These are phyloP conservation scores for Chaenocephalus aceratus DNA, from an alignment of 2,113 vertebrate species.

Conservation along the genomic window DNA sequence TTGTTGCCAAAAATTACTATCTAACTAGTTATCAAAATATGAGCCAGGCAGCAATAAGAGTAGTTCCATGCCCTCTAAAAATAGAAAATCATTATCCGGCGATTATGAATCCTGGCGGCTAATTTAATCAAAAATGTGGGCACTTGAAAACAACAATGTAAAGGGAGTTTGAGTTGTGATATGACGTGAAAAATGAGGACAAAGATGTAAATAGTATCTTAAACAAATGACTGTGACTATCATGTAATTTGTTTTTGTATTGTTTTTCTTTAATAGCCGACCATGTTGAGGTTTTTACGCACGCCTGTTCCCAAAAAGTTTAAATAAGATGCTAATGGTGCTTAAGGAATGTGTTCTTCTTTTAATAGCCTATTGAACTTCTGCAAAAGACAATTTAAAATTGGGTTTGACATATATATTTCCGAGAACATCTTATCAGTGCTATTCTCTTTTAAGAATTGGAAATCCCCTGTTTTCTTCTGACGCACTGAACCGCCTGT, in stretches of 20 bases:
- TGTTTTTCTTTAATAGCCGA: slow-evolving; percentile 61
- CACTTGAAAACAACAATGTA: slow-evolving; percentile 14
- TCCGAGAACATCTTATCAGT: slow-evolving; percentile 33
- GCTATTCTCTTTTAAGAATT: slow-evolving; percentile 49
- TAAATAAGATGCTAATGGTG: slow-evolving; percentile 41
- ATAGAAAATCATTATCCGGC: slow-evolving; percentile 5
- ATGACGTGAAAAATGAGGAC: slow-evolving; percentile 51
- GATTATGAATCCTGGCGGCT: background rate
- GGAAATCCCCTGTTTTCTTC: slow-evolving; percentile 52
- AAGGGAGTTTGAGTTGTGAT: slow-evolving; percentile 30
- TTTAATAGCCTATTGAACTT: slow-evolving; percentile 27
- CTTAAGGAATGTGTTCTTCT: slow-evolving; percentile 44
- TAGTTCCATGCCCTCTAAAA: slow-evolving; percentile 6
- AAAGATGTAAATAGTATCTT: slow-evolving; percentile 79
- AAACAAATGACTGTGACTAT: slow-evolving; percentile 81
- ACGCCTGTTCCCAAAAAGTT: slow-evolving; percentile 54
- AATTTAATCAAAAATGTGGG: slow-evolving; percentile 33
- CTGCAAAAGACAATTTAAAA: slow-evolving; percentile 56
- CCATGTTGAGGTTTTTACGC: slow-evolving; percentile 64
- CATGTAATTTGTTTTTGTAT: slow-evolving; percentile 76
- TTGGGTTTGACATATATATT: slow-evolving; percentile 39
- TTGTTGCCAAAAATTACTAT: slow-evolving; percentile 30
- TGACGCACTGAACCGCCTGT: slow-evolving; percentile 47
- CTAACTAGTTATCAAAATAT: slow-evolving; percentile 22
- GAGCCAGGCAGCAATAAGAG: slow-evolving; percentile 71